Evolutionary conservation across 2,797 vertebrate species (phyloP).

Genomic region (Oreochromis grahami): DNA sequence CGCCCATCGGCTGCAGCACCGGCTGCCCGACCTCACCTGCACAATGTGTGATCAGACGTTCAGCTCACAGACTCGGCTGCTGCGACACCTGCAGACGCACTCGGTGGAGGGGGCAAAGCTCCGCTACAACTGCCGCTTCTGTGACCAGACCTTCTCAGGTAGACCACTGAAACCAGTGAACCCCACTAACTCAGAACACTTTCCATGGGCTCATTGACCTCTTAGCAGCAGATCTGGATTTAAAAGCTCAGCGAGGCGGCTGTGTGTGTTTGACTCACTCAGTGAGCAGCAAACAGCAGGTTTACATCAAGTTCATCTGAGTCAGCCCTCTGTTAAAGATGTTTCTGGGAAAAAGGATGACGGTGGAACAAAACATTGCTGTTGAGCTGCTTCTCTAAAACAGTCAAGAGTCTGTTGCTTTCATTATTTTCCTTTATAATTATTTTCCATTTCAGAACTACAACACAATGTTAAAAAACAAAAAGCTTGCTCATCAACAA

Average conservation of each 20-base stretch:
- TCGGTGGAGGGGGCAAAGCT: constrained; percentile 45
- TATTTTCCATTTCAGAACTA: neutral
- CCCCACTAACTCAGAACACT: neutral
- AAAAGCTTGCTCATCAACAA: neutral
- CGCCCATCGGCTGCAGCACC: constrained; percentile 59
- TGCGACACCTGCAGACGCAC: constrained; percentile 58
- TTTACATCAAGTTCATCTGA: neutral
- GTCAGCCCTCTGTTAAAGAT: neutral
- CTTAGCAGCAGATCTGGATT: neutral
- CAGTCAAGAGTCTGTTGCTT: neutral
- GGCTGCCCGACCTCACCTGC: constrained; percentile 39
- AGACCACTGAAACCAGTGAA: neutral
- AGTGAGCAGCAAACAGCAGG: neutral
- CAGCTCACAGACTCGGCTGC: constrained; percentile 54
- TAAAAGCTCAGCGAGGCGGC: neutral
- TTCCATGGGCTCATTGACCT: neutral
- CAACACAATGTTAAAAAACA: neutral
- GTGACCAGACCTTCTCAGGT: constrained; percentile 59
- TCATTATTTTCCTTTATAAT: neutral
- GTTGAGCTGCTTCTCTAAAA: neutral
- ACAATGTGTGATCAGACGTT: constrained; percentile 46
- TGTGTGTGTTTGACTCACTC: neutral
- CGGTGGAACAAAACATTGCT: neutral
- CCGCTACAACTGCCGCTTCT: constrained; percentile 63
- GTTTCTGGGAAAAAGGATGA: neutral